Conservation (phyloP, 2,113 vertebrate genomes). For the Cranoglanis bouderius region DNA sequence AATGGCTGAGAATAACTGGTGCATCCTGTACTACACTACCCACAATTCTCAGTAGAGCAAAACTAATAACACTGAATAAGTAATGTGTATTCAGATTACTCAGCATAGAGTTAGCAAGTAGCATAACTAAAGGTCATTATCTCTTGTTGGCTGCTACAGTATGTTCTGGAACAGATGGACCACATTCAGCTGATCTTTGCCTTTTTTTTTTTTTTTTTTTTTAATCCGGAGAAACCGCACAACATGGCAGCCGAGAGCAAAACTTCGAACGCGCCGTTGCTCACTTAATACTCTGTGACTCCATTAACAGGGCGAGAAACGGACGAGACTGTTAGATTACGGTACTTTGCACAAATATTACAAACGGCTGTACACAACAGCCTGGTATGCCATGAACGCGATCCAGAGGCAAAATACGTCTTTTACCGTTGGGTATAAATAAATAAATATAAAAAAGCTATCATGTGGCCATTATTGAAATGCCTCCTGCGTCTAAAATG, state of each 20-base stretch:
- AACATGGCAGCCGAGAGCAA: not conserved
- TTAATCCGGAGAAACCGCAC: not conserved
- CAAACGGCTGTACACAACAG: not conserved
- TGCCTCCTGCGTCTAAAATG: not conserved
- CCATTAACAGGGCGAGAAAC: not conserved
- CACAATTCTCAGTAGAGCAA: not conserved
- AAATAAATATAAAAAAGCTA: not conserved
- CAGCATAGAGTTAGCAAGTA: not conserved
- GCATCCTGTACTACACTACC: not conserved
- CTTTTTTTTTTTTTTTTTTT: not conserved
- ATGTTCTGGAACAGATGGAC: not conserved
- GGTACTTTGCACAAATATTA: not conserved
- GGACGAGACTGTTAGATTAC: constrained; percentile 1
- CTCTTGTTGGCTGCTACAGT: not conserved
- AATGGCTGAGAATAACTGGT: not conserved
- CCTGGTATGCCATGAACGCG: not conserved
- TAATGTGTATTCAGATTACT: not conserved
- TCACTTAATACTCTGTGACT: not conserved
- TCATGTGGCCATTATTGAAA: not conserved
- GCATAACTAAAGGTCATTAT: not conserved
- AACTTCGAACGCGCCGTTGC: not conserved
- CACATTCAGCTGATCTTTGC: constrained; percentile 1
- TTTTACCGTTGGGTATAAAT: not conserved
- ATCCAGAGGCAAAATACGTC: not conserved
- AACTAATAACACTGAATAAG: not conserved